A percentile compares a stretch with the other conserved stretches of the same genome.
These are phyloP conservation scores for Mirounga angustirostris DNA, from an alignment of 2,113 vertebrate genomes.

Conservation along the genomic window DNA sequence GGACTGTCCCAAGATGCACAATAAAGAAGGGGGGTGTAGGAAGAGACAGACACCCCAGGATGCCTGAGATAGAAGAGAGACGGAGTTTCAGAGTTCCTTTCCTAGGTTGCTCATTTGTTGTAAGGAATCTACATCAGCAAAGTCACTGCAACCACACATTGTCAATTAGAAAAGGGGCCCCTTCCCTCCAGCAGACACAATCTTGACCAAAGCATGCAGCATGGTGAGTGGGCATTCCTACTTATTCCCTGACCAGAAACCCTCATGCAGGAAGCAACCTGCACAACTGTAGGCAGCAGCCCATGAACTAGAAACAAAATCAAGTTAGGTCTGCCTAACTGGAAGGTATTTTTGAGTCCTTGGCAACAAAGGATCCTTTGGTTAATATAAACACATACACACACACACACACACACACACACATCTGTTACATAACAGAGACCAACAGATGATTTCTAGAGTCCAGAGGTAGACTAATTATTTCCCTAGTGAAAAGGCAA, in stretches of 20 bases:
- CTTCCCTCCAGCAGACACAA: background rate
- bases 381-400: background rate
- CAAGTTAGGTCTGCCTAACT: background rate
- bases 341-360: background rate
- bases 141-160: background rate
- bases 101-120: background rate
- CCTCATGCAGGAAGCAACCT: background rate
- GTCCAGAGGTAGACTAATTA: background rate
- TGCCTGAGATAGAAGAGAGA: background rate
- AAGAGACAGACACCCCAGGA: background rate
- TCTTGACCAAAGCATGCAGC: background rate
- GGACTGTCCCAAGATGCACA: background rate
- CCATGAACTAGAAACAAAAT: background rate
- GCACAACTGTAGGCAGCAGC: fast-evolving
- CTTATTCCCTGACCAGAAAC: background rate
- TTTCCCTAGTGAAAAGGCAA: constrained; percentile 25
- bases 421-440: background rate
- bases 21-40: background rate
- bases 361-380: background rate
- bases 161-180: background rate
- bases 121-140: background rate
- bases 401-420: background rate
- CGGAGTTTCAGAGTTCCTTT: background rate
- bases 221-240: too few species aligned
- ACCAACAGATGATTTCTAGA: background rate